Evolutionary conservation across 1,140 invertebrate species (phyloP).

Genomic region (Eupristina koningsbergeri): DNA sequence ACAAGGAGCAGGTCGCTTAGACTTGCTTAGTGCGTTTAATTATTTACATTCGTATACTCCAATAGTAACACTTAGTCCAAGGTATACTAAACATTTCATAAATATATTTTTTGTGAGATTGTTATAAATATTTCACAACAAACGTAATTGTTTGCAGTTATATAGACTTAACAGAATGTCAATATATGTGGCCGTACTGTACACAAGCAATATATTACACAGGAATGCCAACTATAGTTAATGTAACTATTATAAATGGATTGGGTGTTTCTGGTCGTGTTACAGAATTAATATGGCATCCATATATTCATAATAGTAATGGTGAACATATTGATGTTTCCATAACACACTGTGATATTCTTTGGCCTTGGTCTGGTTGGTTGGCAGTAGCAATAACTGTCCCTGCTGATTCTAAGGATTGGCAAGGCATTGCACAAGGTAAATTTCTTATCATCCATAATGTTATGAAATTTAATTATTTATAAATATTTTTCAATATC

Average conservation of each 20-base stretch:
- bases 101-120: neutral
- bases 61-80: constrained; percentile 74
- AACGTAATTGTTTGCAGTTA: constrained; percentile 76
- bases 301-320: constrained; percentile 82
- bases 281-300: constrained; percentile 82
- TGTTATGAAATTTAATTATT: neutral
- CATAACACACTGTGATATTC: constrained; percentile 83
- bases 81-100: constrained; percentile 64
- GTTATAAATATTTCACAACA: neutral
- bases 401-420: constrained; percentile 76
- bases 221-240: constrained; percentile 90
- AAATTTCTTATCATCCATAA: neutral
- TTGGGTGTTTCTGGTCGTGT: constrained; percentile 90
- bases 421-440: constrained; percentile 81
- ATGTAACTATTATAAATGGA: constrained; percentile 92
- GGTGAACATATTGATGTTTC: constrained; percentile 83
- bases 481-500: constrained; percentile 6
- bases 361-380: constrained; percentile 99
- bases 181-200: constrained; percentile 98
- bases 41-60: constrained; percentile 67
- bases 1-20: constrained; percentile 95
- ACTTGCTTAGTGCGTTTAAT: constrained; percentile 79
- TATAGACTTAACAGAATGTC: constrained; percentile 93
- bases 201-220: constrained; percentile 94
- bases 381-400: constrained; percentile 80